phyloP scores from a whole-genome alignment of 2,888 invertebrate species.

The Tholera decimalis region DNA sequence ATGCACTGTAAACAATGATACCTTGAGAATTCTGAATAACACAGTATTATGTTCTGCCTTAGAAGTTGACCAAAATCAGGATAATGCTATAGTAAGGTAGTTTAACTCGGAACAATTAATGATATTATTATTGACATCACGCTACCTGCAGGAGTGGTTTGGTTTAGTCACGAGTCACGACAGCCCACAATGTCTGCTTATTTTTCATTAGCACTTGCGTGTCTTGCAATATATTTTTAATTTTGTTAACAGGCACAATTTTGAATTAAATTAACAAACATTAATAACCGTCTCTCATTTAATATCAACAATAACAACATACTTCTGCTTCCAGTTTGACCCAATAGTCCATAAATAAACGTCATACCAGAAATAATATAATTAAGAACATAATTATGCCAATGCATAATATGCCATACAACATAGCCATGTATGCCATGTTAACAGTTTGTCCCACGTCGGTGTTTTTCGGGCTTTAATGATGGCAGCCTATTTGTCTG shows the following conservation, averaged over 20 bases:
- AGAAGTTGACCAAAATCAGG: conserved; percentile 19
- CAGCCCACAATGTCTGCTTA: conserved; percentile 44
- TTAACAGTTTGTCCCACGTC: too few species aligned
- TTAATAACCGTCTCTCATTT: not conserved
- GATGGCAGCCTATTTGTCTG: too few species aligned
- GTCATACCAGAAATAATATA: conserved; percentile 2
- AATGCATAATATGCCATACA: too few species aligned
- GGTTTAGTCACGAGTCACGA: conserved; percentile 70
- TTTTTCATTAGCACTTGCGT: conserved; percentile 60
- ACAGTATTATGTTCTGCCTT: not conserved
- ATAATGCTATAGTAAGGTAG: conserved; percentile 40
- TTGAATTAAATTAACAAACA: conserved; percentile 9
- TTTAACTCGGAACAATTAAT: conserved; percentile 56
- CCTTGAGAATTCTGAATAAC: conserved; percentile 11
- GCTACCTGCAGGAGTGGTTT: conserved; percentile 78
- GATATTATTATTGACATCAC: conserved; percentile 68
- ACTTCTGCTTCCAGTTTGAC: not conserved
- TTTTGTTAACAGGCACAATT: conserved; percentile 1
- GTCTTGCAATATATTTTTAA: conserved; percentile 27
- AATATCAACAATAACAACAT: too few species aligned
- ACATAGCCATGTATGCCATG: too few species aligned
- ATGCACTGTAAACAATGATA: conserved; percentile 6
- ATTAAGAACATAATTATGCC: not conserved
- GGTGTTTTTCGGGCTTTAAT: too few species aligned
- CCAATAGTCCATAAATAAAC: not conserved